Conservation (phyloP, 2,888 invertebrate genomes). For the Thymelicus lineola region DNA sequence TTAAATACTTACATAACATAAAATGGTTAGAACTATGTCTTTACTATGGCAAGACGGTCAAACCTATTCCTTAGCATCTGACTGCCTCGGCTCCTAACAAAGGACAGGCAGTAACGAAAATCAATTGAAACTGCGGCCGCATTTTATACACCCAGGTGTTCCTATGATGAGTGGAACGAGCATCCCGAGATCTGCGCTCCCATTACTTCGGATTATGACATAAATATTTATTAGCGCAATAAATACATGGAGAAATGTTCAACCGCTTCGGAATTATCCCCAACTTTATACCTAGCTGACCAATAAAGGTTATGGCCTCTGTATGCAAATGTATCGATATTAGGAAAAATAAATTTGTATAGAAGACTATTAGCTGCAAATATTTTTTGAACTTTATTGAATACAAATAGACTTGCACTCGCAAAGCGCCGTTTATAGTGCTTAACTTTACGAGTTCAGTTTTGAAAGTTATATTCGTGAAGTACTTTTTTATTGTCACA, state of each 20-base stretch:
- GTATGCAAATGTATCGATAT: slow-evolving; percentile 51
- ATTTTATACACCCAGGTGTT: slow-evolving; percentile 43
- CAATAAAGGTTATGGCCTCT: slow-evolving; percentile 53
- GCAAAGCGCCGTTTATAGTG: slow-evolving; percentile 23
- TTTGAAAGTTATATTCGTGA: slow-evolving; percentile 10
- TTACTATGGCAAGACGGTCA: background rate
- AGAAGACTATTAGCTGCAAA: slow-evolving; percentile 43
- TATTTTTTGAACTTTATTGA: slow-evolving; percentile 40
- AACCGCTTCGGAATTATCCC: slow-evolving; percentile 58
- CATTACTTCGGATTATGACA: slow-evolving; percentile 72
- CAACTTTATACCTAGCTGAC: slow-evolving; percentile 55
- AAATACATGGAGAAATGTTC: slow-evolving; percentile 60
- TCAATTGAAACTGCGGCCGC: slow-evolving; percentile 37
- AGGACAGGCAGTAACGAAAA: slow-evolving; percentile 35
- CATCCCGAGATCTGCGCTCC: slow-evolving; percentile 52
- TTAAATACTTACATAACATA: too few species aligned
- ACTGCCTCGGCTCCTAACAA: slow-evolving; percentile 10
- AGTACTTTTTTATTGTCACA: slow-evolving; percentile 37
- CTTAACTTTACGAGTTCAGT: slow-evolving; percentile 14
- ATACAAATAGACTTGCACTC: slow-evolving; percentile 32
- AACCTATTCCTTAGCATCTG: background rate
- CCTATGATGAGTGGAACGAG: slow-evolving; percentile 44
- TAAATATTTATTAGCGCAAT: slow-evolving; percentile 71
- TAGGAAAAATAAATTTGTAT: slow-evolving; percentile 44
- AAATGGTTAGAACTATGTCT: background rate